Base-by-base conservation (phyloP, 2,888 invertebrate genomes). In the Eupelmus urozonus region DNA sequence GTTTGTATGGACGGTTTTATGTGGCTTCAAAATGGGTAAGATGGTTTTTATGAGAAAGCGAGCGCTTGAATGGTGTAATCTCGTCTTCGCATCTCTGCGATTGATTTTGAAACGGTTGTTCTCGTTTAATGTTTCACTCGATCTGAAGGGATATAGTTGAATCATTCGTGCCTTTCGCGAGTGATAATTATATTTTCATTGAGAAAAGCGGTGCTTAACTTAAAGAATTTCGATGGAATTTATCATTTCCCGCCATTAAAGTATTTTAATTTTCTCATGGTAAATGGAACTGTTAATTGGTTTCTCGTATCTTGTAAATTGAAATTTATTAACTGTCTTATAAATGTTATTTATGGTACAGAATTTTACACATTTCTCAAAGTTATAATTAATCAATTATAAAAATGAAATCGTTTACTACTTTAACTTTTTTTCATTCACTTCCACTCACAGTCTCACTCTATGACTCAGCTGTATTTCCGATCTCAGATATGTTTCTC, bases 401-500 rank as follows among this genome's bases (percentile, higher is more conserved):
- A 34, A 34, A 34, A 49, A 49, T 49, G 13, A n/a, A 49, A n/a
- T 49, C 11, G 34, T 40, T 63, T 42, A 20, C 40, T 40, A 20
- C 42, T 34, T 5, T 9, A 34, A n/a, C n/a, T n/a, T n/a, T n/a
- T 34, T 27, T 23, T 45, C 25, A 18, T 65, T 65, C n/a, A 11
- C 16, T 27, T 45, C 23, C 13, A 49, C 25, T 53, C 11, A 3
- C 7, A 4, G 20, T 23, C n/a, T 2, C 1, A 53, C 4, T 2
- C 49, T 65, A 69, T 69, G 69, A 69, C n/a, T 69, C 57, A 69
- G 69, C 57, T 27, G 23, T 57, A 55, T 57, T 57, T 57, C 53
- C 40, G 7, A 49, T 65, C 45, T 20, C 20, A 34, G 53, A 34
- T 23, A 23, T 18, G 4, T 9, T 11, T 55, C 13, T 2, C 23